Evolutionary conservation across 64 coral and sea anemone genomes (phyloP).

Genomic region (Orbicella faveolata): DNA sequence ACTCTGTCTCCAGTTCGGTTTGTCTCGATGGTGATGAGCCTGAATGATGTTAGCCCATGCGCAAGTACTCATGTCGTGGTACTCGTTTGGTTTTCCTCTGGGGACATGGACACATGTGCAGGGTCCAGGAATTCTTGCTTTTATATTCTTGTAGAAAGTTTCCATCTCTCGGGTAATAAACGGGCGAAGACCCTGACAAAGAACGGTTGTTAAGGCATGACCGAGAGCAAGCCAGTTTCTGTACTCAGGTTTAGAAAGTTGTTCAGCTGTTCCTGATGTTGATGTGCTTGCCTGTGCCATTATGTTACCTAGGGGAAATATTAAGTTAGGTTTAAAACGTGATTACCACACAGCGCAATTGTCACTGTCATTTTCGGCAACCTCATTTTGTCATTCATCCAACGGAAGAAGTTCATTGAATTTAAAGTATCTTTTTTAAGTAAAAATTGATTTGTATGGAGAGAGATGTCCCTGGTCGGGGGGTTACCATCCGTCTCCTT

Average conservation of each 20-base stretch:
- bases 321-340: no score
- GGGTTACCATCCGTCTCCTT: no score
- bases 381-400: no score
- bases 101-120: constrained; percentile 33
- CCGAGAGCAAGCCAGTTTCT: constrained; percentile 82
- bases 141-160: constrained; percentile 37
- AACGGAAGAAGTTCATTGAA: no score
- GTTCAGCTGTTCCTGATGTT: not conserved
- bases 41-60: constrained; percentile 48
- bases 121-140: not conserved
- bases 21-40: constrained; percentile 21
- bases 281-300: not conserved
- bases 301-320: not conserved
- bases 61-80: constrained; percentile 27
- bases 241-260: constrained; percentile 53
- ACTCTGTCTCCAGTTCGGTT: constrained; percentile 72
- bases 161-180: constrained; percentile 42
- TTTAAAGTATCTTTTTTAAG: no score
- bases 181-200: constrained; percentile 57
- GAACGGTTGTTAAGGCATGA: constrained; percentile 26
- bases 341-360: no score
- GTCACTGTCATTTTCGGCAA: no score
- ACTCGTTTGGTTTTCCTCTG: constrained; percentile 21
- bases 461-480: no score
- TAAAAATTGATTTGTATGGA: no score